Conservation (phyloP, 1,140 invertebrate species). For the Zaprionus lachaisei region DNA sequence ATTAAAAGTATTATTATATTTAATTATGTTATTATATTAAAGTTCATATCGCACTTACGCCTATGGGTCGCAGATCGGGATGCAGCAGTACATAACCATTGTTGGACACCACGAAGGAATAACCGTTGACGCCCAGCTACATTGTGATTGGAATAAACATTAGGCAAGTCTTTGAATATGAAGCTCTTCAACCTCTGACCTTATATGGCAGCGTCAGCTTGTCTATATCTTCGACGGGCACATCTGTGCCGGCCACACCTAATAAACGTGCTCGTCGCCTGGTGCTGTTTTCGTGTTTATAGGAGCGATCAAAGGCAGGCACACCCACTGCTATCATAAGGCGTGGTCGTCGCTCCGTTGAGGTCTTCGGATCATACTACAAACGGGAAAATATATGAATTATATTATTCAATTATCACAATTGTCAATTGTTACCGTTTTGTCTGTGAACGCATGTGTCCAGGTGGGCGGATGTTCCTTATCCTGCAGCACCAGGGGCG, state of each 20-base stretch:
- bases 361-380: slow-evolving; percentile 84
- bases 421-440: slow-evolving; percentile 86
- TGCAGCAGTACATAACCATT: slow-evolving; percentile 96
- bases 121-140: slow-evolving; percentile 97
- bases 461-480: slow-evolving; percentile 92
- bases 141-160: slow-evolving; percentile 34
- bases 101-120: slow-evolving; percentile 97
- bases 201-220: slow-evolving; percentile 94
- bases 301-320: slow-evolving; percentile 92
- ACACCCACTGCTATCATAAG: slow-evolving; percentile 94
- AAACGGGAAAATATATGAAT: neutral
- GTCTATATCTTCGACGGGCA: slow-evolving; percentile 95
- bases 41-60: slow-evolving; percentile 85
- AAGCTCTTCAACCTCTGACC: slow-evolving; percentile 66
- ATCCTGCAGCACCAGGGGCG: slow-evolving; percentile 92
- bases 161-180: neutral
- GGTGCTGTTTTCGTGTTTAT: slow-evolving; percentile 86
- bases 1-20: neutral
- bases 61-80: slow-evolving; percentile 90
- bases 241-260: slow-evolving; percentile 96
- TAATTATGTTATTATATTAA: neutral
- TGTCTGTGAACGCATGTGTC: slow-evolving; percentile 95
- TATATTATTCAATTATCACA: neutral
- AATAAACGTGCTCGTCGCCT: slow-evolving; percentile 90
- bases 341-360: slow-evolving; percentile 85